Evolutionary conservation across 1,140 invertebrate genomes (phyloP), one percentile per base, ranked within the genome.

Genomic region (Trichoplusia ni): DNA sequence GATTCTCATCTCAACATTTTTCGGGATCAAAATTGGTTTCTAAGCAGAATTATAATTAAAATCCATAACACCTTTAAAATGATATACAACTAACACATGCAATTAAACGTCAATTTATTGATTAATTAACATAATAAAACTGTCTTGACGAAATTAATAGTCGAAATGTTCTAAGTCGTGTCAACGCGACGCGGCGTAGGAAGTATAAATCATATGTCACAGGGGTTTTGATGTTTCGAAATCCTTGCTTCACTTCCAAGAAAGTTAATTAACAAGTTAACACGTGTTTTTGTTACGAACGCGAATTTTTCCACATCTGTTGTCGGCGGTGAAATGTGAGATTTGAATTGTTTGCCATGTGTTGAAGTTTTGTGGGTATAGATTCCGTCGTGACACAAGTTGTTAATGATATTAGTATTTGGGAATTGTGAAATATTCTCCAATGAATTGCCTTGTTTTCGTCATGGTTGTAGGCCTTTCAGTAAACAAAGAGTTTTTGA

Each of bases 241-340:
- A 64, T 53, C 35, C 40, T 65, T 74, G 60, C 66, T 67, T 75
- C 40, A 38, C 21, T 84, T 85, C 83, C 67, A 51, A 80, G 82
- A 85, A 87, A 81, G 78, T 53, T 77, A 80, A 85, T 87, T 87
- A 83, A 77, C 82, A 83, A 81, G 60, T 85, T 83, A 76, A 79
- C 84, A 85, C 82, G 66, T 84, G 78, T 85, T 87, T 87, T 87
- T 85, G 65, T 76, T 27, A 35, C 2, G 18, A n/a, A 71, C 40
- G 77, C 75, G 68, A 81, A 80, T 74, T 69, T 71, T 47, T 59
- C 37, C 46, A 67, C 77, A 81, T 67, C 62, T 81, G 79, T 46
- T 67, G 64, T 62, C 65, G 58, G 38, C 23, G 25, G 25, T 23
- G 46, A 51, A 27, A 51, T 59, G 14, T 33, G 38, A 58, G 21